Percentiles rank a stretch among this genome's conserved stretches.
phyloP scores from a whole-genome alignment of 2,797 vertebrate genomes.

The Artibeus lituratus region DNA sequence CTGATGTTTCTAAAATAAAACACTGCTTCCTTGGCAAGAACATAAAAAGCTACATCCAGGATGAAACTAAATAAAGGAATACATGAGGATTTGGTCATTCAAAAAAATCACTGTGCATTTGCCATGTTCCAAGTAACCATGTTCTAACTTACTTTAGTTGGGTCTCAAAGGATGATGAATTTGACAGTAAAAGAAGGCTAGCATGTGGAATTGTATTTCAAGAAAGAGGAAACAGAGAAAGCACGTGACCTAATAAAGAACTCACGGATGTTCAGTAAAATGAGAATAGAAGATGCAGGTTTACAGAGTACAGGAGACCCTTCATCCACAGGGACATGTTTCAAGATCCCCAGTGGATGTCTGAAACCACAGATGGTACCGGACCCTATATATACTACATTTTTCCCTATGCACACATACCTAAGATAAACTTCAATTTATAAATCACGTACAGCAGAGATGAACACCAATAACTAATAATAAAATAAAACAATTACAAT shows the following conservation, averaged over 20 bases:
- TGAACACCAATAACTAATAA: background rate
- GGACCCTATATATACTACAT: background rate
- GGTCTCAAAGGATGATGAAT: background rate
- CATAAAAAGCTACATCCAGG: background rate
- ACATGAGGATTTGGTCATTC: background rate
- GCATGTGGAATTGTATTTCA: background rate
- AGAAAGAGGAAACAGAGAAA: background rate
- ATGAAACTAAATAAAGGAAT: background rate
- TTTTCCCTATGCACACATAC: background rate
- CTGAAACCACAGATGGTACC: background rate
- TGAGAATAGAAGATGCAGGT: background rate
- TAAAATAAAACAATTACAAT: background rate
- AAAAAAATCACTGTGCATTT: background rate
- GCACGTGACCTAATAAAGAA: background rate
- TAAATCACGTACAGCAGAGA: background rate
- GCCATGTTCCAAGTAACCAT: background rate
- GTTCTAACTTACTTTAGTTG: slow-evolving; percentile 24
- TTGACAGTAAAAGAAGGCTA: background rate
- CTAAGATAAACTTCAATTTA: background rate
- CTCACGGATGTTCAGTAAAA: background rate
- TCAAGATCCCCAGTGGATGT: background rate
- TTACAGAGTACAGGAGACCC: background rate
- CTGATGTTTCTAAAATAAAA: background rate
- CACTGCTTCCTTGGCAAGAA: background rate
- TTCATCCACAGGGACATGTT: background rate